These are phyloP conservation scores for Buceros bicornis DNA, from an alignment of 2,797 vertebrate genomes.

Conservation along the genomic window DNA sequence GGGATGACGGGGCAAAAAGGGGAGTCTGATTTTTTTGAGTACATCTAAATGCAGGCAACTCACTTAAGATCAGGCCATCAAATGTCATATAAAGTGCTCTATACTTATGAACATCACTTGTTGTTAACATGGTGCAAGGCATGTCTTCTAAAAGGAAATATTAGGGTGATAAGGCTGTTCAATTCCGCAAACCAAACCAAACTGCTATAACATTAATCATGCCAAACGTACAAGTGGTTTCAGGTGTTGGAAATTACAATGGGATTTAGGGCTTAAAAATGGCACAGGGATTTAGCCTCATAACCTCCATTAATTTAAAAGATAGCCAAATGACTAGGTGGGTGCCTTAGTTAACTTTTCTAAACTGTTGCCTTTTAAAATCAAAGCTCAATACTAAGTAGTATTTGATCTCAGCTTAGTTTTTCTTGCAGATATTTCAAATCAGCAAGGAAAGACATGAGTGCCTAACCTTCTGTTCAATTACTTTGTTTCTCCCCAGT, in stretches of 20 bases:
- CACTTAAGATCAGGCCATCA: neutral
- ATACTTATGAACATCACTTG: neutral
- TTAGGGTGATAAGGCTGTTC: neutral
- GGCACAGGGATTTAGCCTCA: neutral
- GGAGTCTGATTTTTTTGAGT: neutral
- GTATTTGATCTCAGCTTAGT: neutral
- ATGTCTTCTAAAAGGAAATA: constrained; percentile 32
- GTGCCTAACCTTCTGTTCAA: neutral
- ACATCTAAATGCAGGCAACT: neutral
- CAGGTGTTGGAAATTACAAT: neutral
- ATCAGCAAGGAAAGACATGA: neutral
- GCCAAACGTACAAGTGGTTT: neutral
- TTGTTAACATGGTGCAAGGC: neutral
- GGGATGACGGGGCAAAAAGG: neutral
- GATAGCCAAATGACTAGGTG: rapidly evolving
- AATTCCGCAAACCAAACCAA: neutral
- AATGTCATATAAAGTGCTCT: neutral
- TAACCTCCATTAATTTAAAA: neutral
- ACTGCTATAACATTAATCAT: neutral
- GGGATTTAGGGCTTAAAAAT: neutral
- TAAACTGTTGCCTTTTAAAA: neutral
- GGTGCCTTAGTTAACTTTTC: neutral
- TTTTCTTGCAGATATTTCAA: constrained; percentile 2
- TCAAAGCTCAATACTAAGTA: neutral
- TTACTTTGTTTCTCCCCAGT: neutral